These are phyloP conservation scores for Podotricha telesiphe DNA, from an alignment of 2,888 invertebrate genomes.

Conservation along the genomic window DNA sequence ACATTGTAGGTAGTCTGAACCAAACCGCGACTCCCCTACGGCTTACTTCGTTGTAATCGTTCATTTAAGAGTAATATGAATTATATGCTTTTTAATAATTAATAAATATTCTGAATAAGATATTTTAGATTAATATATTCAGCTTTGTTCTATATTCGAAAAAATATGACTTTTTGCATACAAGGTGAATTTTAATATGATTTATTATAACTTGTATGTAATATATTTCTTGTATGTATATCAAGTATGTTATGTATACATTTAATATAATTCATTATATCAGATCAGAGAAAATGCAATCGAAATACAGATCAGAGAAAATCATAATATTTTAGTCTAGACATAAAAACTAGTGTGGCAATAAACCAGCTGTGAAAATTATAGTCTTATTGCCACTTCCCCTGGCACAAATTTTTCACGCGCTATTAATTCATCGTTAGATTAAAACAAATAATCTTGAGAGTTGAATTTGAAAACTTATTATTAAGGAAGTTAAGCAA, in stretches of 20 bases:
- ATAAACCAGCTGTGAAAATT: background rate
- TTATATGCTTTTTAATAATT: constrained; percentile 5
- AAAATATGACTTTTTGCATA: no score
- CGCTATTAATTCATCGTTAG: background rate
- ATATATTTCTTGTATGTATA: no score
- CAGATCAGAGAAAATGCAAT: no score
- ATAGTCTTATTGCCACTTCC: background rate
- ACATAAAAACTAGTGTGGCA: no score
- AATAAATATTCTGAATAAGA: background rate
- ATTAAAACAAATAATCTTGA: constrained; percentile 6
- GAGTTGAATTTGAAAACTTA: constrained; percentile 16
- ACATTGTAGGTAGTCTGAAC: background rate
- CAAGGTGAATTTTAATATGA: no score
- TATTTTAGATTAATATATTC: background rate
- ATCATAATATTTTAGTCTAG: no score
- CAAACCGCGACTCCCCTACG: background rate
- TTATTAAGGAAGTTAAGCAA: constrained; percentile 20
- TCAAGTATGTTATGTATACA: no score
- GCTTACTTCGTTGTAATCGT: constrained; percentile 6
- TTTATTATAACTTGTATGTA: no score
- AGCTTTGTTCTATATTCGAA: no score
- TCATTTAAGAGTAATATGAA: background rate
- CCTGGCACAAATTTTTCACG: background rate
- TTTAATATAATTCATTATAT: no score
- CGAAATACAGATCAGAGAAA: no score